Conservation (phyloP, 35 echinoderm and acorn worm genomes). For the Apostichopus parvimensis region DNA sequence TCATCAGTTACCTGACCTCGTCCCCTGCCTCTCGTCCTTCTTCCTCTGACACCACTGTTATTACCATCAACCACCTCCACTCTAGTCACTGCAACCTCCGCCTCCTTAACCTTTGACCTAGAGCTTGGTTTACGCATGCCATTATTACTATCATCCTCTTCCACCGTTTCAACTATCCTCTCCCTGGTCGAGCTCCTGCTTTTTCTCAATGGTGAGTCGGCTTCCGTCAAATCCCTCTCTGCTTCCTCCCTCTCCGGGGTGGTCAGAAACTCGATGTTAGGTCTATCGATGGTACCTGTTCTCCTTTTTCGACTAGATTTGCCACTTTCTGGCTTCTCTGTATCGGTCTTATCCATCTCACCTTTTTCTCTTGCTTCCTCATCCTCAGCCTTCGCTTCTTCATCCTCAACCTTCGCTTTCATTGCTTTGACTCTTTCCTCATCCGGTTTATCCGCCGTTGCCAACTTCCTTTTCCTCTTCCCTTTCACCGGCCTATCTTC, state of each 20-base stretch:
- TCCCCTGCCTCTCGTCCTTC: background rate
- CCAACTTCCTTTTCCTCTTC: background rate
- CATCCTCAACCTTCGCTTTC: background rate
- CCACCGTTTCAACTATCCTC: background rate
- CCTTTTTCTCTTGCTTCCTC: background rate
- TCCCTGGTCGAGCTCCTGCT: background rate
- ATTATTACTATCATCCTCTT: conserved; percentile 9
- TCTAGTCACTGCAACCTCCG: background rate
- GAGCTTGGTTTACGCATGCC: background rate
- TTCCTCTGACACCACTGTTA: background rate
- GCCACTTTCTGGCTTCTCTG: conserved; percentile 13
- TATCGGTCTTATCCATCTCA: background rate
- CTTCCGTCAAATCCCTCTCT: background rate
- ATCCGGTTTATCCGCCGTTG: background rate
- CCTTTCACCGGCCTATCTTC: background rate
- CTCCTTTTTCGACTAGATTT: conserved; percentile 20
- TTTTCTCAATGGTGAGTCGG: background rate
- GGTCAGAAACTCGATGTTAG: conserved; percentile 11
- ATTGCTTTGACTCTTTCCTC: conserved; percentile 12
- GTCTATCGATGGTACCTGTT: conserved; percentile 23
- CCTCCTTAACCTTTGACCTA: conserved; percentile 26
- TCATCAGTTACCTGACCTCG: background rate
- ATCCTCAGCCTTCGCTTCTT: background rate
- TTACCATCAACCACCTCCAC: background rate
- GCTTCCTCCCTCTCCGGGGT: conserved; percentile 9